These are phyloP conservation scores for Opisthograptis luteolata DNA, from an alignment of 2,888 invertebrate genomes.

Conservation along the genomic window DNA sequence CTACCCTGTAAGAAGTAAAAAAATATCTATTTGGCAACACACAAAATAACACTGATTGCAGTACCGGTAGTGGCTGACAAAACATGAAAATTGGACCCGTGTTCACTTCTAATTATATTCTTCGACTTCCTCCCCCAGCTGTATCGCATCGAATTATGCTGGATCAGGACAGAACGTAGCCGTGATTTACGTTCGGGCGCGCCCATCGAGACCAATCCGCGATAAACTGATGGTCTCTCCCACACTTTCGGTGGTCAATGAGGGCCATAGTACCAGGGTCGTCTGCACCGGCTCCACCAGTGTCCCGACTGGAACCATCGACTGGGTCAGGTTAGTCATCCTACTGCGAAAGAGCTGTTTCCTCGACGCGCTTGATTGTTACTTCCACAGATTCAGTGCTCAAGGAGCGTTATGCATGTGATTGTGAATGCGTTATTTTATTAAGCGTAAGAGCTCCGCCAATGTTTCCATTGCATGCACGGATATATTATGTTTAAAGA, in stretches of 20 bases:
- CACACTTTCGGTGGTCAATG: slow-evolving; percentile 76
- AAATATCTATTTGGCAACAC: no score
- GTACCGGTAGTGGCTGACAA: no score
- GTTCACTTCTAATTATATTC: slow-evolving; percentile 9
- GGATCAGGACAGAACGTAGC: slow-evolving; percentile 87
- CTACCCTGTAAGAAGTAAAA: no score
- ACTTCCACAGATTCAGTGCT: background rate
- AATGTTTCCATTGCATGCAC: no score
- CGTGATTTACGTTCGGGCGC: slow-evolving; percentile 86
- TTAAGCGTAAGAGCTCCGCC: no score
- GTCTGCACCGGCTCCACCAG: slow-evolving; percentile 86
- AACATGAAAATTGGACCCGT: no score
- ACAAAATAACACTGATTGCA: no score
- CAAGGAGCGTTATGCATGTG: no score
- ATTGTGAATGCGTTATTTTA: no score
- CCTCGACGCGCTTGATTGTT: no score
- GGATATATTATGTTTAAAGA: no score
- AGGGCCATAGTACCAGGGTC: slow-evolving; percentile 66
- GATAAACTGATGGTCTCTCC: slow-evolving; percentile 84
- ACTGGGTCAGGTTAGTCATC: slow-evolving; percentile 78
- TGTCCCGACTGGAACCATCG: slow-evolving; percentile 83
- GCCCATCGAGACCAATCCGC: slow-evolving; percentile 53
- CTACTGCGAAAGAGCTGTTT: no score
- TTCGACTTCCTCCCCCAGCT: slow-evolving; percentile 59
- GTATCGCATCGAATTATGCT: slow-evolving; percentile 89